Evolutionary conservation across 2,797 vertebrate species (phyloP).

Genomic region (Hippocampus kuda): DNA sequence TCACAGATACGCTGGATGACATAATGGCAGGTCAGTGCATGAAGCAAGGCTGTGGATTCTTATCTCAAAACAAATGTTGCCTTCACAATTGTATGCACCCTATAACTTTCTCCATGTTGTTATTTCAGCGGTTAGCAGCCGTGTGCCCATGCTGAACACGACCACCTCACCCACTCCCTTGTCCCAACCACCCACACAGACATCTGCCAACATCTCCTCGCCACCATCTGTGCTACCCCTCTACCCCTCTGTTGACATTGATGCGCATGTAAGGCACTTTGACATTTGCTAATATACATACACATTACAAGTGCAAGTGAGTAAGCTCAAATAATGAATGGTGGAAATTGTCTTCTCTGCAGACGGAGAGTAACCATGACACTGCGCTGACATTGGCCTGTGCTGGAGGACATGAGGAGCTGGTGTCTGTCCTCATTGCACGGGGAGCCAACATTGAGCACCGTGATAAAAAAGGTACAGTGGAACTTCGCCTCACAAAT

Average conservation of each 20-base stretch:
- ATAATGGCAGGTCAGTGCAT: slow-evolving; percentile 87
- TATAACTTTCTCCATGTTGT: not conserved
- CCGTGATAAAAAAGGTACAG: slow-evolving; percentile 92
- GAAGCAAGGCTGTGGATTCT: not conserved
- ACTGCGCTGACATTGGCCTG: slow-evolving; percentile 97
- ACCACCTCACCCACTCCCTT: slow-evolving; percentile 74
- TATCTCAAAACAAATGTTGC: not conserved
- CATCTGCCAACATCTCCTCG: slow-evolving; percentile 69
- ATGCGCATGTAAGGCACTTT: slow-evolving; percentile 82
- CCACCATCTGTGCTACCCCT: slow-evolving; percentile 83
- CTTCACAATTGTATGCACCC: not conserved
- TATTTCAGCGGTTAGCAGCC: slow-evolving; percentile 83
- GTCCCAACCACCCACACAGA: slow-evolving; percentile 76
- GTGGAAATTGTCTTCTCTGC: slow-evolving; percentile 11
- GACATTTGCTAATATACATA: not conserved
- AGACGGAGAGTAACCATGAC: slow-evolving; percentile 99
- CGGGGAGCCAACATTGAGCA: slow-evolving; percentile 97
- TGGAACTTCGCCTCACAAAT: not conserved
- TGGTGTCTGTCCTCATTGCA: slow-evolving; percentile 93
- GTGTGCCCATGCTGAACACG: slow-evolving; percentile 82
- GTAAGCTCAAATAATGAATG: not conserved
- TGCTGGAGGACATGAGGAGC: slow-evolving; percentile 94
- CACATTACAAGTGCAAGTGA: not conserved
- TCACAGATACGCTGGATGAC: slow-evolving; percentile 99
- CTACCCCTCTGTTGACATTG: slow-evolving; percentile 95